Percentiles rank a stretch among this genome's conserved stretches.
Evolutionary conservation across 2,113 vertebrate species (phyloP).

Genomic region (Ictidomys tridecemlineatus): DNA sequence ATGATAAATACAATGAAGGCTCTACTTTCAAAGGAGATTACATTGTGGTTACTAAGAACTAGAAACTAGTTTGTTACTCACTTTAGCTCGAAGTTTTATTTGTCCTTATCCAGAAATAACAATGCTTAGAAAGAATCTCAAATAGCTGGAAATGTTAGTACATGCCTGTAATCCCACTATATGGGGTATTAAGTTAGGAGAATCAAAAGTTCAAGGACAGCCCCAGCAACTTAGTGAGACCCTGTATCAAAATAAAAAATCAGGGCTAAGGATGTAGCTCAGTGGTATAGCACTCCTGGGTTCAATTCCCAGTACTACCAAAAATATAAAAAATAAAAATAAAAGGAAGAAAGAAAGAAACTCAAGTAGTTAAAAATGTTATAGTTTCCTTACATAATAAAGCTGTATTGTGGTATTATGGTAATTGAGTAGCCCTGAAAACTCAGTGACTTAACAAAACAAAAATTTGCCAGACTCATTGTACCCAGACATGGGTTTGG

Average conservation of each 20-base stretch:
- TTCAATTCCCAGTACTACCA: too few relatives aligned
- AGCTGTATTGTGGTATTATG: not conserved
- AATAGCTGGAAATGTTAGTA: not conserved
- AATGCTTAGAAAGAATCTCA: not conserved
- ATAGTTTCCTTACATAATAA: not conserved
- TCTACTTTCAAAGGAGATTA: not conserved
- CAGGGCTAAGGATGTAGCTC: too few relatives aligned
- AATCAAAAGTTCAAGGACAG: too few relatives aligned
- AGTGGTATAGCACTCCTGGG: too few relatives aligned
- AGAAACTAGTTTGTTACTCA: not conserved
- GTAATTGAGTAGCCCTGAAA: not conserved
- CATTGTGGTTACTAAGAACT: slow-evolving; percentile 25
- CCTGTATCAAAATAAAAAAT: too few relatives aligned
- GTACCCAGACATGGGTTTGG: too few relatives aligned
- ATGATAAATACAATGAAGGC: not conserved
- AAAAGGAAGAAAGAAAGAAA: too few relatives aligned
- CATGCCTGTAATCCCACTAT: too few relatives aligned
- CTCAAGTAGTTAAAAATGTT: not conserved
- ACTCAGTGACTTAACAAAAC: not conserved
- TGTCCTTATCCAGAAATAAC: not conserved
- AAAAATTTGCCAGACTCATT: not conserved
- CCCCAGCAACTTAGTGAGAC: too few relatives aligned
- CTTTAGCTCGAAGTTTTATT: not conserved
- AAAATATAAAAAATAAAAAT: too few relatives aligned
- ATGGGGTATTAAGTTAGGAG: too few relatives aligned